Conservation (phyloP, 1,140 invertebrate species). For the Seison nebaliae region DNA sequence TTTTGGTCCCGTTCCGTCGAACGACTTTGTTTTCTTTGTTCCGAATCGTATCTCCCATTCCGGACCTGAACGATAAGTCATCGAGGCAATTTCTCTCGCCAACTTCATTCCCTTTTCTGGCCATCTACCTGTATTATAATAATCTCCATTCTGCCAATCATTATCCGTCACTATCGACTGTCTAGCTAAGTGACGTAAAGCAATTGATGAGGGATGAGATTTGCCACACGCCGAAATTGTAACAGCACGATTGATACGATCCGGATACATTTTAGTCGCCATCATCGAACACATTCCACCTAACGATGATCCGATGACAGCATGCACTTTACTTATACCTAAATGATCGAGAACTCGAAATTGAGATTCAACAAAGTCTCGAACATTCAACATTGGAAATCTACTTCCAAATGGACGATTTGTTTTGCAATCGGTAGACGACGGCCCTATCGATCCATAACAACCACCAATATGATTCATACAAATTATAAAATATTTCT, state of each 20-base stretch:
- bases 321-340: conserved; percentile 19
- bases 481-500: conserved; percentile 28
- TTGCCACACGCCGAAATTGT: conserved; percentile 23
- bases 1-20: conserved; percentile 12
- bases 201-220: conserved; percentile 26
- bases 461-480: conserved; percentile 28
- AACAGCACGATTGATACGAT: conserved; percentile 22
- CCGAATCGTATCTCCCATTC: conserved; percentile 27
- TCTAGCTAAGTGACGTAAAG: conserved; percentile 25
- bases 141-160: conserved; percentile 28
- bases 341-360: conserved; percentile 24
- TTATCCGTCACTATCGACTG: conserved; percentile 27
- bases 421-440: conserved; percentile 22
- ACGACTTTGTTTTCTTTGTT: conserved; percentile 19
- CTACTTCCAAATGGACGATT: conserved; percentile 23
- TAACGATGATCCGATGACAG: conserved; percentile 14
- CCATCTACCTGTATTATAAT: conserved; percentile 19
- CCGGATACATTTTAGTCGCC: conserved; percentile 19
- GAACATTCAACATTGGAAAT: conserved; percentile 23
- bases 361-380: conserved; percentile 24
- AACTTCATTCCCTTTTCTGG: conserved; percentile 26
- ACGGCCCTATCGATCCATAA: conserved; percentile 24
- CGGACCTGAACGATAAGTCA: conserved; percentile 28
- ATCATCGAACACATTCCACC: conserved; percentile 24
- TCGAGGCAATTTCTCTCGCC: conserved; percentile 26